phyloP scores from a whole-genome alignment of 1,140 invertebrate species.

The Drosophila orena region DNA sequence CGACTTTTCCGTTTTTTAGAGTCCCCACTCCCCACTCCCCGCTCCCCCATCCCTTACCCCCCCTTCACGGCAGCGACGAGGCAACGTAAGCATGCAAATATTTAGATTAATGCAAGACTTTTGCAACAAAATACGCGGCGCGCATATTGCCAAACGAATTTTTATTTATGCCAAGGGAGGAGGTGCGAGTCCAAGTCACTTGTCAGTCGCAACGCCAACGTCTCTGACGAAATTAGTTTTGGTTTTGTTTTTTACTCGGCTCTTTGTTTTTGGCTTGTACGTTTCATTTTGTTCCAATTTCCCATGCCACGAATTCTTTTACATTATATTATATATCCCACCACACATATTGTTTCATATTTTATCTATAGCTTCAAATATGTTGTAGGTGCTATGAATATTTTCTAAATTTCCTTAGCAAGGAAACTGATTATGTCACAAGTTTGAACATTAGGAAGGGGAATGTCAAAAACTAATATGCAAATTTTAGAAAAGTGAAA shows the following conservation, averaged over 20 bases:
- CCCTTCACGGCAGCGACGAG: not conserved
- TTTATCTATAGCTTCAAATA: no score
- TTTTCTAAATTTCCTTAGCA: no score
- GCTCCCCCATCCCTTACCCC: not conserved
- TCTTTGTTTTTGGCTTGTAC: slow-evolving; percentile 5
- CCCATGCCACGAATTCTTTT: not conserved
- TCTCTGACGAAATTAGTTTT: slow-evolving; percentile 68
- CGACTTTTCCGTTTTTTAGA: not conserved
- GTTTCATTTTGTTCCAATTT: not conserved
- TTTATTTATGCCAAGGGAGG: slow-evolving; percentile 70
- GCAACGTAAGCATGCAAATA: slow-evolving; percentile 74
- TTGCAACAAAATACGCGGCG: slow-evolving; percentile 81
- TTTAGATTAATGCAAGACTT: slow-evolving; percentile 83
- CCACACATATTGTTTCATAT: no score
- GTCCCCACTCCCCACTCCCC: no score
- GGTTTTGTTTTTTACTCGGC: not conserved
- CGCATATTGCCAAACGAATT: slow-evolving; percentile 81
- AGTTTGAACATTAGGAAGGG: no score
- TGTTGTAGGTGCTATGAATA: no score
- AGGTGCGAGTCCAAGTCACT: slow-evolving; percentile 49
- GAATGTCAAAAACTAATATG: no score
- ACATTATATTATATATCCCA: no score
- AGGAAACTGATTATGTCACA: no score
- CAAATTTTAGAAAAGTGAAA: not conserved
- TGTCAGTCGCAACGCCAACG: slow-evolving; percentile 66